Conservation (phyloP, 1,140 invertebrate species). For the Drosophila takahashii region DNA sequence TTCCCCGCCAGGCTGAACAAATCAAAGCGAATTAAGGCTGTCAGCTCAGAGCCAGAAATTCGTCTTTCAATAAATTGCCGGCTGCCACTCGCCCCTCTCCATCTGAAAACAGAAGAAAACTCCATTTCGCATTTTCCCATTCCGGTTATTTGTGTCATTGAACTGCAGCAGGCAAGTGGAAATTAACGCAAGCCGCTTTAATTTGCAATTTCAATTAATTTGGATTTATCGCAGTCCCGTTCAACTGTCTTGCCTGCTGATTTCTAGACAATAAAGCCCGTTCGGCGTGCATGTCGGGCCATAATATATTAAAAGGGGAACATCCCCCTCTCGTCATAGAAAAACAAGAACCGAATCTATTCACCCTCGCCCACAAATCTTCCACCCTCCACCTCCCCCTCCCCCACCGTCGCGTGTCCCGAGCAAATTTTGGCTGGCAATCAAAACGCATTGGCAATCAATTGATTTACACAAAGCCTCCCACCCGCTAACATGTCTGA, state of each 20-base stretch:
- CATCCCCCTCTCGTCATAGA: not conserved
- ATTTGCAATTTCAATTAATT: constrained; percentile 63
- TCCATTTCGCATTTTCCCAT: not conserved
- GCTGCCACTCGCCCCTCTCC: not conserved
- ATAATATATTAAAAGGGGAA: constrained; percentile 66
- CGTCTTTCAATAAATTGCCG: constrained; percentile 43
- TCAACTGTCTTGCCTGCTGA: constrained; percentile 30
- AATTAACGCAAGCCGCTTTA: constrained; percentile 53
- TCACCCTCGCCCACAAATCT: constrained; percentile 26
- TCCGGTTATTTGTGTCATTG: constrained; percentile 31
- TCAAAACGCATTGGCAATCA: constrained; percentile 80
- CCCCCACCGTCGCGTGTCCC: constrained; percentile 52
- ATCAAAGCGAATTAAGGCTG: constrained; percentile 37
- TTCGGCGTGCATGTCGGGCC: constrained; percentile 59
- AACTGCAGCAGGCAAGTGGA: constrained; percentile 34
- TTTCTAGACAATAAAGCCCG: constrained; percentile 63
- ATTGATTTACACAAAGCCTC: constrained; percentile 71
- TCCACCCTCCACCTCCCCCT: too few relatives aligned
- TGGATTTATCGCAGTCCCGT: constrained; percentile 13
- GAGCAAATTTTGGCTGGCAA: constrained; percentile 67
- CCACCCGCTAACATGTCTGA: constrained; percentile 48
- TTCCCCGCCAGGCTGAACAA: constrained; percentile 11
- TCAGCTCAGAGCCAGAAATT: constrained; percentile 31
- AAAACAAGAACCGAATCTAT: constrained; percentile 40
- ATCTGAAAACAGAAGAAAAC: not conserved